phyloP scores from a whole-genome alignment of 2,888 invertebrate species.

The Esperia sulphurella region DNA sequence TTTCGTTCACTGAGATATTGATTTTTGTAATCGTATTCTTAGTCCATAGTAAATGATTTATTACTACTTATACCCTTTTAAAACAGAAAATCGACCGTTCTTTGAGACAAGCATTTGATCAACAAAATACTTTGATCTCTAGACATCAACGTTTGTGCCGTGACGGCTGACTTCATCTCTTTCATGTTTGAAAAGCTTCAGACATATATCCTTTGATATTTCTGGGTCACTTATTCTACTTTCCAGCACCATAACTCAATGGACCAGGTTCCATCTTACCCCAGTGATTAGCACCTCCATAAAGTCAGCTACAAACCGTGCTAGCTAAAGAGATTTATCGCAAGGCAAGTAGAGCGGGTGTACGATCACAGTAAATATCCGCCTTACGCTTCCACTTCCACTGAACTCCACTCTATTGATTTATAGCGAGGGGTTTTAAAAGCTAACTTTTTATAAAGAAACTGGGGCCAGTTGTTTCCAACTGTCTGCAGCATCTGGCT shows the following conservation, averaged over 20 bases:
- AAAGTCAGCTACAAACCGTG: constrained; percentile 57
- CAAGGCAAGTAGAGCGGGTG: constrained; percentile 40
- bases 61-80: neutral
- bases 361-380: constrained; percentile 68
- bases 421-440: constrained; percentile 68
- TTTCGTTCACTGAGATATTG: neutral
- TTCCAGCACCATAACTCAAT: constrained; percentile 23
- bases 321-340: constrained; percentile 53
- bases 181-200: constrained; percentile 5
- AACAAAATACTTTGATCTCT: constrained; percentile 6
- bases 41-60: neutral
- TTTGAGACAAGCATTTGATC: neutral
- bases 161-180: too few species aligned
- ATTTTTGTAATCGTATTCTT: neutral
- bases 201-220: constrained; percentile 20
- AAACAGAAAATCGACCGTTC: neutral
- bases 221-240: constrained; percentile 20
- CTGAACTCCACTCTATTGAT: constrained; percentile 68
- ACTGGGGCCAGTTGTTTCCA: constrained; percentile 69
- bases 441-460: constrained; percentile 73
- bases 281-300: constrained; percentile 52
- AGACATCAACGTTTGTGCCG: constrained; percentile 5
- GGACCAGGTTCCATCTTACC: constrained; percentile 14
- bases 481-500: constrained; percentile 74
- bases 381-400: constrained; percentile 62